These are phyloP conservation scores for Hymenopus coronatus DNA, from an alignment of 2,888 invertebrate species.

Conservation along the genomic window DNA sequence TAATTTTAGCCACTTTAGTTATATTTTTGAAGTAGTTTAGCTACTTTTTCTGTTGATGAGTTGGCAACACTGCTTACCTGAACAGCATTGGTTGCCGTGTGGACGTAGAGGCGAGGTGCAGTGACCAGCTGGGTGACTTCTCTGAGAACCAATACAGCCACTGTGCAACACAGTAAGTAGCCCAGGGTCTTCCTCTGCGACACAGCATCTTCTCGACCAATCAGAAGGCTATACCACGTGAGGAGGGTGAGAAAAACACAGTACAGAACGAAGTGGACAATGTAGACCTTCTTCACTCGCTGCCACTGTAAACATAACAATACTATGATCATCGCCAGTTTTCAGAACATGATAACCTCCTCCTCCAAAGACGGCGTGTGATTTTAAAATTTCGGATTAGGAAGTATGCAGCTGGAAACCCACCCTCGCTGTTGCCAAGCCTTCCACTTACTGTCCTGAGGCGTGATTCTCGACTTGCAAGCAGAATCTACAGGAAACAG, in stretches of 20 bases:
- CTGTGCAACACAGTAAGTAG: background rate
- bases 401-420: too few species aligned
- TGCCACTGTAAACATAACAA: background rate
- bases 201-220: background rate
- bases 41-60: too few species aligned
- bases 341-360: too few species aligned
- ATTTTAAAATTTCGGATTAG: too few species aligned
- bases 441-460: too few species aligned
- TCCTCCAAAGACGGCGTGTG: too few species aligned
- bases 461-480: too few species aligned
- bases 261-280: background rate
- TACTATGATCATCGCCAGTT: too few species aligned
- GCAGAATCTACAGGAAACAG: too few species aligned
- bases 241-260: background rate
- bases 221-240: conserved; percentile 5
- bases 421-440: too few species aligned
- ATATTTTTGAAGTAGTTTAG: too few species aligned
- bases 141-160: background rate
- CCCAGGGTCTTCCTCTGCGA: background rate
- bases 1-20: too few species aligned
- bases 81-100: background rate
- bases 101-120: background rate
- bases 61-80: background rate
- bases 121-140: background rate
- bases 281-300: background rate